phyloP scores from a whole-genome alignment of 2,113 vertebrate genomes.

The Xiphophorus hellerii region DNA sequence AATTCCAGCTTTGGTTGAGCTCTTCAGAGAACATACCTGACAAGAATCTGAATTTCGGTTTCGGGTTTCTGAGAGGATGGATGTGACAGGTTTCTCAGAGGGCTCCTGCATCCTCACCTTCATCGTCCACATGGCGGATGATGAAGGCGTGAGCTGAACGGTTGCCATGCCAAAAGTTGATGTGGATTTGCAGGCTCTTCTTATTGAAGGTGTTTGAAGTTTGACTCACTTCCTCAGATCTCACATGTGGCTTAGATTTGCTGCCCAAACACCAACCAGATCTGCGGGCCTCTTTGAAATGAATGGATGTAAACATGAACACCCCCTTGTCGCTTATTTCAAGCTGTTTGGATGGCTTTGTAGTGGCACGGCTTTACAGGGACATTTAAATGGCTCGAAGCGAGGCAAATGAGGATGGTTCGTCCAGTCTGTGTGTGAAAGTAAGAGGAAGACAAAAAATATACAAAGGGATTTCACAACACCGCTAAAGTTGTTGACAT shows the following conservation, averaged over 20 bases:
- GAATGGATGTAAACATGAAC: conserved; percentile 64
- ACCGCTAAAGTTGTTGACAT: conserved; percentile 36
- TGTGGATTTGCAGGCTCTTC: conserved; percentile 47
- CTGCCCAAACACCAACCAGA: conserved; percentile 61
- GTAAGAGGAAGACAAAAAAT: conserved; percentile 30
- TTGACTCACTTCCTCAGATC: conserved; percentile 55
- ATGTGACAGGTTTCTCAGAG: conserved; percentile 26
- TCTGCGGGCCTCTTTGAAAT: conserved; percentile 64
- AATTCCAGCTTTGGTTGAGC: conserved; percentile 10
- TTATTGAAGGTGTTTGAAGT: conserved; percentile 60
- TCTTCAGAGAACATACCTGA: conserved; percentile 40
- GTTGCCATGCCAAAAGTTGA: conserved; percentile 57
- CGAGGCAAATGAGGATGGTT: conserved; percentile 29
- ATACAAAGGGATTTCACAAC: conserved; percentile 54
- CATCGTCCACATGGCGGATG: conserved; percentile 7
- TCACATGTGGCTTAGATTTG: conserved; percentile 75
- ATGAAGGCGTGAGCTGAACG: conserved; percentile 61
- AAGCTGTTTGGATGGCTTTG: conserved; percentile 40
- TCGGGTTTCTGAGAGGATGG: conserved; percentile 51
- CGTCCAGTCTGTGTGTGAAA: conserved; percentile 21
- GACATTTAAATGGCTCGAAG: conserved; percentile 34
- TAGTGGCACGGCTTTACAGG: conserved; percentile 33
- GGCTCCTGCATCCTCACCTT: conserved; percentile 30
- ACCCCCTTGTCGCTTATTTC: conserved; percentile 22
- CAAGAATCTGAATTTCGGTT: conserved; percentile 6